Evolutionary conservation across 2,888 invertebrate genomes (phyloP), one percentile per base, ranked within the genome.

Genomic region (Formica aserva): DNA sequence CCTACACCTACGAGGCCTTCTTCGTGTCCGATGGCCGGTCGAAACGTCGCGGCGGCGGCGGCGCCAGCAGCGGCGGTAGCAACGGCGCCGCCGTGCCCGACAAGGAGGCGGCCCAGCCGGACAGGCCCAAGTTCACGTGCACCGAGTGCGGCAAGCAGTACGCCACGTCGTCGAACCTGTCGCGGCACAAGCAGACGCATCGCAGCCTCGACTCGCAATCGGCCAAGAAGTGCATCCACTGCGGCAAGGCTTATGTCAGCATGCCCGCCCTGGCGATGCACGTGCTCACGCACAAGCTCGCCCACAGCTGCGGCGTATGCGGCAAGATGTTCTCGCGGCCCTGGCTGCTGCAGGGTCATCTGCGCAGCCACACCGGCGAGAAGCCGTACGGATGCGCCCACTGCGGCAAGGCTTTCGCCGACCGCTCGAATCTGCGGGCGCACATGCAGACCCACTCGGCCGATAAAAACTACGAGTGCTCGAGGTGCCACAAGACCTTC

Each of bases 251-350:
- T n/a, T 99, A 99, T 95, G 99, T 99, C 74, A 98, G 98, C 91
- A 99, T 99, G 99, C 99, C 99, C 0, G 99, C 99, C 0, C 96
- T 99, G 77, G 98, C 99, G 69, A 99, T 98, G 97, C 98, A 98
- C 95, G 97, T 98, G 87, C 96, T 98, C 76, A 99, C 98, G 65
- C 99, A 99, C 96, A 98, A 98, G 94, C 96, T 99, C 92, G 97
- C 97, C 32, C 99, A 99, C 96, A 97, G 97, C 92, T 99, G 99
- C 95, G 97, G 97, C 83, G 97, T 98, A 52, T 99, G 99, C 95
- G 98, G 98, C 81, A 99, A 99, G 95, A 97, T 98, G 93, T 99
- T 99, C 95, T 98, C 98, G 13, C 96, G 99, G 48, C 98, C 99
- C n/a, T 99, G 99, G 99, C 96, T 99, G 80, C 96, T 98, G 72